phyloP scores from a whole-genome alignment of 2,888 invertebrate genomes.

The Lymantria monacha region DNA sequence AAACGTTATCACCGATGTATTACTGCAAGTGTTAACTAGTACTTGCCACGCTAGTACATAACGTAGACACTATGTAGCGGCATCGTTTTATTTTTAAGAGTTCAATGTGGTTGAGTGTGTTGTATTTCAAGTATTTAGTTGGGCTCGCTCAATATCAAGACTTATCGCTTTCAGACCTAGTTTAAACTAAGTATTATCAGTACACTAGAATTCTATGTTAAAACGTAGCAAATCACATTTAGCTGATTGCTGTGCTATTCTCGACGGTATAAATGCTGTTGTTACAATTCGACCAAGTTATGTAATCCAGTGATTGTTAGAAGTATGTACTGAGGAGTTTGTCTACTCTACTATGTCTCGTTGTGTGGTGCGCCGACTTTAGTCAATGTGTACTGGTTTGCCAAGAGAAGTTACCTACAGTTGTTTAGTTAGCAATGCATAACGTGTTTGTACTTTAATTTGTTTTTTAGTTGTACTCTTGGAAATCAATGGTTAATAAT shows the following conservation, averaged over 20 bases:
- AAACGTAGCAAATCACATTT: constrained; percentile 72
- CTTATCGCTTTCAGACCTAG: constrained; percentile 75
- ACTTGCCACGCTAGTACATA: constrained; percentile 10
- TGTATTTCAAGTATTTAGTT: constrained; percentile 71
- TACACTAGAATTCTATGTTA: constrained; percentile 68
- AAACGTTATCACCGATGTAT: constrained; percentile 40
- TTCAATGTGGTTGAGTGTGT: constrained; percentile 68
- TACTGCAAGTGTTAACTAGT: constrained; percentile 49
- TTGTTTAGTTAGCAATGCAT: constrained; percentile 81
- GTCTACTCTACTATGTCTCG: constrained; percentile 53
- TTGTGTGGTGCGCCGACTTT: constrained; percentile 76
- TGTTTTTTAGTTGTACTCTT: constrained; percentile 83
- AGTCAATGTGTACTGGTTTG: constrained; percentile 78
- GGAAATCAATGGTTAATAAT: constrained; percentile 83
- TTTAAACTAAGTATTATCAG: constrained; percentile 71
- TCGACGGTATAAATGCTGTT: constrained; percentile 70
- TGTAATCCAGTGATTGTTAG: constrained; percentile 57
- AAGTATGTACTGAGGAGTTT: constrained; percentile 44
- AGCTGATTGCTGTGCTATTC: constrained; percentile 69
- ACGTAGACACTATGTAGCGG: constrained; percentile 18
- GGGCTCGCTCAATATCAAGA: constrained; percentile 80
- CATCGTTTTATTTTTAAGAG: constrained; percentile 31
- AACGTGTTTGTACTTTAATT: constrained; percentile 83
- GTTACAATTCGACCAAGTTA: constrained; percentile 69
- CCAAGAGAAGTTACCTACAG: constrained; percentile 82